Conservation (phyloP, 1,140 invertebrate species). For the Caerostris extrusa region DNA sequence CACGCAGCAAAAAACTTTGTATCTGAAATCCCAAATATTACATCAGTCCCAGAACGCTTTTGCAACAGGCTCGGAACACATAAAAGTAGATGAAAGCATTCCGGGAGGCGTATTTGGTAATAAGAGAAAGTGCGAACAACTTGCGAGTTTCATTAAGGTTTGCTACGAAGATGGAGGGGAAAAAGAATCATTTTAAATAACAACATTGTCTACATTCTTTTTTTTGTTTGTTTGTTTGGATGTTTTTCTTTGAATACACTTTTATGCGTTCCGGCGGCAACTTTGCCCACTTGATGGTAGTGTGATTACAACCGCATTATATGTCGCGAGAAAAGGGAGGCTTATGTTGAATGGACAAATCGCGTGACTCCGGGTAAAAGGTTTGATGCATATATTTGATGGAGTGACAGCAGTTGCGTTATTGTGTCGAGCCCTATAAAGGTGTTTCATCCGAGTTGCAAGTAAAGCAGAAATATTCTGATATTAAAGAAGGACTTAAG, state of each 20-base stretch:
- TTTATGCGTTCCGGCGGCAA: not conserved
- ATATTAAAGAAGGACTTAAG: not conserved
- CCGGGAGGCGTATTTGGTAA: slow-evolving; percentile 19
- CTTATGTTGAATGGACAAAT: slow-evolving; percentile 55
- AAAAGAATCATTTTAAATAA: slow-evolving; percentile 37
- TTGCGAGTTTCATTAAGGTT: slow-evolving; percentile 41
- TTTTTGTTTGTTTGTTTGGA: too few relatives aligned
- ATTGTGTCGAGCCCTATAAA: not conserved
- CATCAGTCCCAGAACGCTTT: not conserved
- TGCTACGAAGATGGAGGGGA: not conserved
- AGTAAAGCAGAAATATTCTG: not conserved
- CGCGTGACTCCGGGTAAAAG: slow-evolving; percentile 44
- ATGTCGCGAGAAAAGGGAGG: not conserved
- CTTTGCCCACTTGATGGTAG: slow-evolving; percentile 29
- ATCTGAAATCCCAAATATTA: slow-evolving; percentile 40
- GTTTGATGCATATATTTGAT: slow-evolving; percentile 46
- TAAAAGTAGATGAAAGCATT: not conserved
- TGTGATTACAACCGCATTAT: slow-evolving; percentile 10
- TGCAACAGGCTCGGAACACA: slow-evolving; percentile 20
- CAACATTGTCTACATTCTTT: not conserved
- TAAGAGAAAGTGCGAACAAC: slow-evolving; percentile 31
- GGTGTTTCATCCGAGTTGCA: not conserved
- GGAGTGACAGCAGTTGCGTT: slow-evolving; percentile 14
- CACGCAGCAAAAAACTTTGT: not conserved
- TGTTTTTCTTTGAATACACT: not conserved